Base-by-base conservation (phyloP, 2,888 invertebrate species). In the Caenorhabditis wallacei region DNA sequence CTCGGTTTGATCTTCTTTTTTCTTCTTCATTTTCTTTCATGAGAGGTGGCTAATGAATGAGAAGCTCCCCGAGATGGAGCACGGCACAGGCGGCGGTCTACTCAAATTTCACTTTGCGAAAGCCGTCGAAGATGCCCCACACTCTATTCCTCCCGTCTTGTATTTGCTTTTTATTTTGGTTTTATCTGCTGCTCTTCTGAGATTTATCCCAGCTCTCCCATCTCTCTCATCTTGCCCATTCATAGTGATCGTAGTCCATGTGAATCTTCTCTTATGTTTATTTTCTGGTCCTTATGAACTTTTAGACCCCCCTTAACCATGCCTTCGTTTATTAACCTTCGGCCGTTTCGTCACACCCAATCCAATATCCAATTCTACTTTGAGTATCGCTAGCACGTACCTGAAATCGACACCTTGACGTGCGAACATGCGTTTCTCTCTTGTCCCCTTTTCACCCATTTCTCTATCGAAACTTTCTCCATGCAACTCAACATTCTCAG, bases 131-230 rank as follows among this genome's bases (percentile, higher is more conserved):
- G 64, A 64, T 56, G 54, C 54, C 51, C 59, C 54, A 37, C 48
- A 48, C 48, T 43, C 43, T 24, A 26, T 35, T 30, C 54, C 64
- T 56, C 43, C n/a, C 56, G 43, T 69, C 68, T 69, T 68, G 68
- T 76, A 69, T 76, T 76, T 76, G 68, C 75, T 75, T 75, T 75
- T 75, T 75, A 75, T 76, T 76, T 76, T 51, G 51, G 68, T 76
- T 76, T 69, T 69, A 69, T 69, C 69, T 68, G 35, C 30, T 66
- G 46, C 35, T 40, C 64, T 35, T 46, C 59, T 43, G 35, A 76
- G 76, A 76, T 76, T 76, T 76, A 66, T 59, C 56, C 66, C 66
- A 22, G 40, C 57, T 56, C 46, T 5, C 13, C 16, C 53, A 35
- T 66, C 43, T 66, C 51, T 18, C 37, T n/a, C n/a, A n/a, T 37